A percentile compares a stretch with the other conserved stretches of the same genome.
phyloP scores from a whole-genome alignment of 2,797 vertebrate species.

The Nasua narica region DNA sequence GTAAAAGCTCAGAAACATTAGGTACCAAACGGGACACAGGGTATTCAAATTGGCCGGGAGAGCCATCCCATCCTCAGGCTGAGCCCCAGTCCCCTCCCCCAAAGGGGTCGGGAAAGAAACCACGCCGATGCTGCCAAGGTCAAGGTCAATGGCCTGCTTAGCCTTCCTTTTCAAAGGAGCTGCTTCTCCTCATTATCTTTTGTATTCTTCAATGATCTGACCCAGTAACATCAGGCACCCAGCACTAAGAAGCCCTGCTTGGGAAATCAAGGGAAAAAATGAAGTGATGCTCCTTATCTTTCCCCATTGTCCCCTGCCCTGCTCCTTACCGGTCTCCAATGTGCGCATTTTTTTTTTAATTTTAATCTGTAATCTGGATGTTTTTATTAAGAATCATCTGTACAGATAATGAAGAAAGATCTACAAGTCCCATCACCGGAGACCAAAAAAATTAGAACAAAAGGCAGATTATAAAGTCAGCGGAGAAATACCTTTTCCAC shows the following conservation, averaged over 20 bases:
- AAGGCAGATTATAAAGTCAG: neutral
- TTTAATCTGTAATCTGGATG: neutral
- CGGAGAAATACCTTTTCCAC: neutral
- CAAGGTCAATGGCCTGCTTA: too few species aligned
- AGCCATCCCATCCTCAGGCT: too few species aligned
- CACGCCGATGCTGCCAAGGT: rapidly evolving
- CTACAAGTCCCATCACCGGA: neutral
- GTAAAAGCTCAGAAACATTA: neutral
- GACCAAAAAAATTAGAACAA: neutral
- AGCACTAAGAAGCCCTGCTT: neutral
- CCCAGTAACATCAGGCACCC: rapidly evolving
- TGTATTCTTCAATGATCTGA: neutral
- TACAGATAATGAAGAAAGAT: neutral
- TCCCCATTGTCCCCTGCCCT: neutral
- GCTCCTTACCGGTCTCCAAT: neutral
- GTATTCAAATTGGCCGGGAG: rapidly evolving
- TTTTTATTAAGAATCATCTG: neutral
- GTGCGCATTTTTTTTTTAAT: neutral
- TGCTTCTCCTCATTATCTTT: neutral
- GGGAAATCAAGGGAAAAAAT: neutral
- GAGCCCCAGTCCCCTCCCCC: neutral
- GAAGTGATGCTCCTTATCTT: neutral
- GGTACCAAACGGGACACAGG: neutral
- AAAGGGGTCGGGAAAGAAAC: neutral
- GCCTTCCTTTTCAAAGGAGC: neutral